Evolutionary conservation across 2,888 invertebrate species (phyloP), one percentile per base, ranked within the genome.

Genomic region (Lasioglossum malachurum): DNA sequence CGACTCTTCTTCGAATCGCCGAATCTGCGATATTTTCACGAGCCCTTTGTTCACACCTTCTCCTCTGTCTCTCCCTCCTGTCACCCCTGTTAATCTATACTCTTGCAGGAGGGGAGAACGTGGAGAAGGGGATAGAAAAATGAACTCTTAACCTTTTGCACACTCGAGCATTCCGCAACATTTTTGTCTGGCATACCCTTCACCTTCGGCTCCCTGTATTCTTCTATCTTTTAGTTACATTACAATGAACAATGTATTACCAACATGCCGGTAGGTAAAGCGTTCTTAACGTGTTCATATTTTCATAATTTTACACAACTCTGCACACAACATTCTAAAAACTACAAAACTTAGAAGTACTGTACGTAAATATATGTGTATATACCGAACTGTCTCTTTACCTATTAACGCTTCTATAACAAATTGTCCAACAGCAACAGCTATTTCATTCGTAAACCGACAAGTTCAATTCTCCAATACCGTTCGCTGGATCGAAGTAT

Each of bases 61-160:
- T 46, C 10, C 23, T 31, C n/a, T 75, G 67, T 71, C 35, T 44
- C 53, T 46, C 41, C 19, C 64, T 19, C n/a, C 27, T 49, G 46
- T 38, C 23, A 46, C 53, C 72, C 60, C 35, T 46, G 27, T n/a
- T 60, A 44, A 76, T 76, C 76, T 53, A 77, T 60, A 69, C 27
- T 38, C 31, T 71, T 23, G 31, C 35, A 4, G 38, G 78, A 27
- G 64, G 23, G 35, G 7, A 7, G 38, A 69, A 5, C 27, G 27
- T 3, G 19, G 71, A 57, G 57, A 78, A 41, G 38, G 41, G 49
- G 19, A 38, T 49, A 12, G 31, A 71, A 23, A 12, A 14, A 10
- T 23, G 57, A 38, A 60, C 60, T 14, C 27, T 27, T 64, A 16
- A 64, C 27, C 64, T 31, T 64, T 64, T 0, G 2, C 16, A 16